Percentiles rank a stretch among this genome's conserved stretches.
phyloP scores from a whole-genome alignment of 1,140 invertebrate species.

The Cyrtorhinus lividipennis region DNA sequence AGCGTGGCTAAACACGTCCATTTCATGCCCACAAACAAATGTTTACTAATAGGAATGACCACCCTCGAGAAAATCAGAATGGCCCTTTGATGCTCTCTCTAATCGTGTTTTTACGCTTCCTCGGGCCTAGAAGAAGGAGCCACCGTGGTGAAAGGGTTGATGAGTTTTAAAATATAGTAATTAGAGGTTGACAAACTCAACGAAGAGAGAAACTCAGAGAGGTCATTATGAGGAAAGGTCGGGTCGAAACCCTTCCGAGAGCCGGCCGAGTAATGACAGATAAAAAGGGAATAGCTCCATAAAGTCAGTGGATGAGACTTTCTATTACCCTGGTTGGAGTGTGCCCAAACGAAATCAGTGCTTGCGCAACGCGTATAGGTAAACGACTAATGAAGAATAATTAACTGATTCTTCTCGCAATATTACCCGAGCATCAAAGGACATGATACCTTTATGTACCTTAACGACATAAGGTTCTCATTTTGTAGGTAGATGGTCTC shows the following conservation, averaged over 20 bases:
- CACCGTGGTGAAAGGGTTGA: neutral
- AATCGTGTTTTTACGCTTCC: neutral
- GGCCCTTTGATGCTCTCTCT: neutral
- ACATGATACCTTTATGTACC: too few relatives aligned
- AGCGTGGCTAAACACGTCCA: neutral
- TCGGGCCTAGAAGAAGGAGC: too few relatives aligned
- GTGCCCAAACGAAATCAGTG: too few relatives aligned
- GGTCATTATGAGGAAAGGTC: too few relatives aligned
- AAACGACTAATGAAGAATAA: too few relatives aligned
- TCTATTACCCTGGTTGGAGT: too few relatives aligned
- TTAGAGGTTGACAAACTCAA: neutral
- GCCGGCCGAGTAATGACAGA: neutral
- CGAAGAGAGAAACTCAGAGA: neutral
- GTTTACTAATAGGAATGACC: neutral
- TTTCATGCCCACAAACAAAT: neutral
- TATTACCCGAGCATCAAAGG: too few relatives aligned
- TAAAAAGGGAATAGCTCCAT: neutral
- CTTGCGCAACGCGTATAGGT: too few relatives aligned
- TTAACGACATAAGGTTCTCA: too few relatives aligned
- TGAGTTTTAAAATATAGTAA: slow-evolving; percentile 5
- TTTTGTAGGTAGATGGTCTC: too few relatives aligned
- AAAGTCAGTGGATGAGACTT: neutral
- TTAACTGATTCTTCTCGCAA: too few relatives aligned
- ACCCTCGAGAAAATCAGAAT: neutral
- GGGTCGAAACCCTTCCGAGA: neutral